phyloP scores from a whole-genome alignment of 2,888 invertebrate genomes.

The Nemoura dubitans region DNA sequence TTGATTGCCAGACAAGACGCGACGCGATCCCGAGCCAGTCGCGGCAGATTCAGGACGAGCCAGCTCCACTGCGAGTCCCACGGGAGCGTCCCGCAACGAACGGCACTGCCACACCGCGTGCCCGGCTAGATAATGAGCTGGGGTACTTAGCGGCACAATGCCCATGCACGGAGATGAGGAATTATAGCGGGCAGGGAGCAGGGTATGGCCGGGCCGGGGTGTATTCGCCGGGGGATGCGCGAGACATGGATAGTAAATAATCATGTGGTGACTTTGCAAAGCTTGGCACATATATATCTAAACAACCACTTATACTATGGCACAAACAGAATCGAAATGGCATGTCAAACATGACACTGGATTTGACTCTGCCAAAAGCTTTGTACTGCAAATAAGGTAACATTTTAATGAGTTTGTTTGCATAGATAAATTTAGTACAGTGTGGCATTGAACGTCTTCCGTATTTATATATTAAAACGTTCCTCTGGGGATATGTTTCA shows the following conservation, averaged over 20 bases:
- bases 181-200: not conserved
- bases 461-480: not conserved
- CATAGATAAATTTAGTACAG: not conserved
- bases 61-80: not conserved
- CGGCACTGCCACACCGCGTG: not conserved
- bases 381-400: not conserved
- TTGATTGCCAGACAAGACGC: too few relatives aligned
- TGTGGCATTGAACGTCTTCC: not conserved
- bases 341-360: not conserved
- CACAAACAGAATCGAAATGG: not conserved
- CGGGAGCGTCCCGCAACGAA: not conserved
- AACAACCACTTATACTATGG: not conserved
- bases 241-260: not conserved
- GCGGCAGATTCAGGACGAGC: too few relatives aligned
- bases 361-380: not conserved
- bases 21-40: too few relatives aligned
- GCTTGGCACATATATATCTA: not conserved
- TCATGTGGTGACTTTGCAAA: not conserved
- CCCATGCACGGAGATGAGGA: not conserved
- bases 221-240: not conserved
- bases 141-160: not conserved
- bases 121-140: not conserved
- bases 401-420: not conserved
- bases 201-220: not conserved
- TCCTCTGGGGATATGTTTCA: constrained; percentile 14